These are phyloP conservation scores for Mustelus asterias DNA, from an alignment of 2,113 vertebrate genomes.

Conservation along the genomic window DNA sequence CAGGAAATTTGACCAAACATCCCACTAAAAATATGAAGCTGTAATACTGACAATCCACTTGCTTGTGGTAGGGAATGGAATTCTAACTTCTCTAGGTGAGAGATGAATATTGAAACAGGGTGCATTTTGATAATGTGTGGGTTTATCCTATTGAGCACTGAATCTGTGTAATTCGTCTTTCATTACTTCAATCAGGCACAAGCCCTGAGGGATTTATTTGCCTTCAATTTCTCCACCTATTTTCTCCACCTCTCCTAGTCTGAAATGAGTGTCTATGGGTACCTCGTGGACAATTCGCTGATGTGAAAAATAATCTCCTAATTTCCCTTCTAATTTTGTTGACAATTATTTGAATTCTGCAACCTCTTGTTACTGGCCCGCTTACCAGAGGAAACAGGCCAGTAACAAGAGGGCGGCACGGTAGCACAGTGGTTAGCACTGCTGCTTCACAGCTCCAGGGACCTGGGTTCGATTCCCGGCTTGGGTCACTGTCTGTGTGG, in stretches of 20 bases:
- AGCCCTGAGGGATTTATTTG: not conserved
- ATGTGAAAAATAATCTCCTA: not conserved
- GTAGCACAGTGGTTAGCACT: too few relatives aligned
- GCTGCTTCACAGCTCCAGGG: too few relatives aligned
- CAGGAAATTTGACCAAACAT: not conserved
- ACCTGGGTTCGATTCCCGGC: too few relatives aligned
- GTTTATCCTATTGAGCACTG: not conserved
- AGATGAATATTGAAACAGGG: not conserved
- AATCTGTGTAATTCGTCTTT: not conserved
- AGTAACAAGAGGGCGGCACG: too few relatives aligned
- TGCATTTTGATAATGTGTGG: slow-evolving; percentile 5
- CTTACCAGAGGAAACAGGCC: not conserved
- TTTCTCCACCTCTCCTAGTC: not conserved
- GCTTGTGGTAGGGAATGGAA: not conserved
- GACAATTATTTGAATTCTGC: not conserved
- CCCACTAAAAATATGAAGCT: not conserved
- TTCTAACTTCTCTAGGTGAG: not conserved
- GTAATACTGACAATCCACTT: too few relatives aligned
- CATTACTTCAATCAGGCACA: not conserved
- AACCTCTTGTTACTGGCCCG: too few relatives aligned
- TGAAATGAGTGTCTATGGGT: not conserved
- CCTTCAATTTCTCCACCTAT: not conserved
- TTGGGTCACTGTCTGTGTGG: too few relatives aligned
- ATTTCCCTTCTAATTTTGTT: not conserved
- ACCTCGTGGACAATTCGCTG: not conserved